These are phyloP conservation scores for Muschampia plurimacula DNA, from an alignment of 2,888 invertebrate species.

Conservation along the genomic window DNA sequence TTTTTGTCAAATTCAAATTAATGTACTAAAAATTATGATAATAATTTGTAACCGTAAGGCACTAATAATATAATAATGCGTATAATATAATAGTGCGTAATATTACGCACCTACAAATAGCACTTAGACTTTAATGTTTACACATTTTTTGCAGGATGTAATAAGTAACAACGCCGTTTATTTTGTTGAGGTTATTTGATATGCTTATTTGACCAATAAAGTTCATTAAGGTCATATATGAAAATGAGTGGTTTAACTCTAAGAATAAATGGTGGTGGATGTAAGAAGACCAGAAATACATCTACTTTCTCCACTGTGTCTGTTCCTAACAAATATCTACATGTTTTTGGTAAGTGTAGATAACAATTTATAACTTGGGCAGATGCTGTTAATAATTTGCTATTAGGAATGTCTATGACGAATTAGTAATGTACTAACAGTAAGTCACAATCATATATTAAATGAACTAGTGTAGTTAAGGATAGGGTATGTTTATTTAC, in stretches of 20 bases:
- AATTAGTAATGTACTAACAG: no score
- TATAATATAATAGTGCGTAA: no score
- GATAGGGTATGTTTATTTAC: no score
- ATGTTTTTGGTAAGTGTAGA: conserved; percentile 43
- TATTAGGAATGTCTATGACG: background rate
- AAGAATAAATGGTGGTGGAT: conserved; percentile 61
- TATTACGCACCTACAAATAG: no score
- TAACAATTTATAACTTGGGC: background rate
- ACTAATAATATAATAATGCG: no score
- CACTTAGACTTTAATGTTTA: no score
- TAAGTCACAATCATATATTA: no score
- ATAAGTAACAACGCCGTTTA: background rate
- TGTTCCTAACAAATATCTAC: conserved; percentile 46
- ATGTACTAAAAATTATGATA: no score
- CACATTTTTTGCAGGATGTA: no score
- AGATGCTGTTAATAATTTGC: background rate
- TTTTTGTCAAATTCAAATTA: no score
- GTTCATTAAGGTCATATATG: background rate
- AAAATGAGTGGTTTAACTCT: conserved; percentile 66
- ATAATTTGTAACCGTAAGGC: no score
- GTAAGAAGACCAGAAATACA: conserved; percentile 59
- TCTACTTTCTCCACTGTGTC: conserved; percentile 57
- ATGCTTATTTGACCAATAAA: background rate
- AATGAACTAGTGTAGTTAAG: no score
- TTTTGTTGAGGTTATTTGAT: background rate